Conservation (phyloP, 2,888 invertebrate species). For the Rutpela maculata region DNA sequence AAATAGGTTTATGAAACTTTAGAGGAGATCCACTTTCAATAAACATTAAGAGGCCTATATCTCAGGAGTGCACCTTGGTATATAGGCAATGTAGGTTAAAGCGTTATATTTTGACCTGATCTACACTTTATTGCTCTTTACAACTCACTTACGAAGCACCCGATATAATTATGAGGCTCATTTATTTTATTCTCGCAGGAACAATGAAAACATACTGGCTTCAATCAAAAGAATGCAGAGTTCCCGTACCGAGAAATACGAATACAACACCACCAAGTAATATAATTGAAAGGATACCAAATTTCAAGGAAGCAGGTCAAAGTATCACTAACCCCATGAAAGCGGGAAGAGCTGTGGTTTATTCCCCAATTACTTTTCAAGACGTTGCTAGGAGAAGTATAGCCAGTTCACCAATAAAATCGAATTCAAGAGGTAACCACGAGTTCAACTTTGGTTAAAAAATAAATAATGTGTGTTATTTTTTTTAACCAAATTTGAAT, state of each 20-base stretch:
- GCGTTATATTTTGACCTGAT: no score
- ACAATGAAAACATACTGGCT: slow-evolving; percentile 94
- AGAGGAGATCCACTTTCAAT: no score
- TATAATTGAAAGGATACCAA: slow-evolving; percentile 39
- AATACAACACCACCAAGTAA: slow-evolving; percentile 23
- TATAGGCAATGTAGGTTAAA: no score
- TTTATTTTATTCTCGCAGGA: slow-evolving; percentile 73
- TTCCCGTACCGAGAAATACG: slow-evolving; percentile 72
- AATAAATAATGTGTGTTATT: no score
- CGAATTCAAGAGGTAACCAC: slow-evolving; percentile 69
- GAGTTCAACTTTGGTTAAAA: not conserved
- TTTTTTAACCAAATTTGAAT: no score
- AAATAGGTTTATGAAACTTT: no score
- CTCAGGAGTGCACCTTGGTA: no score
- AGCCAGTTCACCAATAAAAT: slow-evolving; percentile 84
- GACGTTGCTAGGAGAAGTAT: slow-evolving; percentile 88
- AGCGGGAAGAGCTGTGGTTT: slow-evolving; percentile 78
- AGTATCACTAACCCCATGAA: slow-evolving; percentile 15
- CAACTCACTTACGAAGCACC: no score
- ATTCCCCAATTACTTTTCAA: slow-evolving; percentile 90
- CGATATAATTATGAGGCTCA: no score
- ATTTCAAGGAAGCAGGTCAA: slow-evolving; percentile 39
- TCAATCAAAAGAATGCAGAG: slow-evolving; percentile 82
- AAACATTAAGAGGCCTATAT: no score
- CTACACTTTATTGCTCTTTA: no score